Evolutionary conservation across 1,140 invertebrate genomes (phyloP).

Genomic region (Drosophila sp.): DNA sequence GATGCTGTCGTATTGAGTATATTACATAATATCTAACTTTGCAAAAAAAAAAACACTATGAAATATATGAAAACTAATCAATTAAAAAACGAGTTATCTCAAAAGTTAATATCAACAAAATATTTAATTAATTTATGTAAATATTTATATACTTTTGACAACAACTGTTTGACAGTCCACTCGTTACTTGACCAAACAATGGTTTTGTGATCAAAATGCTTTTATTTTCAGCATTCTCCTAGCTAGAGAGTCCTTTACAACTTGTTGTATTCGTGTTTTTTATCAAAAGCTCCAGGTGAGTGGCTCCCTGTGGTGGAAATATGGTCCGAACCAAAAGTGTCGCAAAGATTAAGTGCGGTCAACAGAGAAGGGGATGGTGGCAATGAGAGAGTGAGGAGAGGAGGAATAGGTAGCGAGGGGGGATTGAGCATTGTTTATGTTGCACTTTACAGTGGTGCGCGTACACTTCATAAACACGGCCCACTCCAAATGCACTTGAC

Average conservation of each 20-base stretch:
- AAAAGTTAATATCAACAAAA: too few relatives aligned
- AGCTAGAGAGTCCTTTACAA: not conserved
- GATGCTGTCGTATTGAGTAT: too few relatives aligned
- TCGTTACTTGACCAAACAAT: slow-evolving; percentile 6
- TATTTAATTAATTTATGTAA: too few relatives aligned
- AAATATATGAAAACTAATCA: not conserved
- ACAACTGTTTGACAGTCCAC: not conserved
- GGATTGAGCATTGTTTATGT: slow-evolving; percentile 69
- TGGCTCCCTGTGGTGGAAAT: slow-evolving; percentile 56
- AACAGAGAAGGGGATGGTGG: slow-evolving; percentile 13
- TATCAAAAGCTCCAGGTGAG: slow-evolving; percentile 47
- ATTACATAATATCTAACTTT: too few relatives aligned
- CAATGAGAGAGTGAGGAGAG: not conserved
- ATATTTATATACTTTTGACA: not conserved
- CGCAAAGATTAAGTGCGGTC: slow-evolving; percentile 72
- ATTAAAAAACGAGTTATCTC: too few relatives aligned
- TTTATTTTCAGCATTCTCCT: not conserved
- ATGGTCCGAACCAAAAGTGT: slow-evolving; percentile 50
- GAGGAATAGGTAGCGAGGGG: not conserved
- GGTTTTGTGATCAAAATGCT: slow-evolving; percentile 10
- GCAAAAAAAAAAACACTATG: too few relatives aligned
- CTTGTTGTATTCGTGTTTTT: slow-evolving; percentile 41
- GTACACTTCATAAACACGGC: slow-evolving; percentile 65
- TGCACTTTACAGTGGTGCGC: slow-evolving; percentile 61
- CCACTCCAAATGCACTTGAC: slow-evolving; percentile 67